Percentiles rank a stretch among this genome's conserved stretches.
Conservation (phyloP, 2,888 invertebrate species). For the Sturmia bella region DNA sequence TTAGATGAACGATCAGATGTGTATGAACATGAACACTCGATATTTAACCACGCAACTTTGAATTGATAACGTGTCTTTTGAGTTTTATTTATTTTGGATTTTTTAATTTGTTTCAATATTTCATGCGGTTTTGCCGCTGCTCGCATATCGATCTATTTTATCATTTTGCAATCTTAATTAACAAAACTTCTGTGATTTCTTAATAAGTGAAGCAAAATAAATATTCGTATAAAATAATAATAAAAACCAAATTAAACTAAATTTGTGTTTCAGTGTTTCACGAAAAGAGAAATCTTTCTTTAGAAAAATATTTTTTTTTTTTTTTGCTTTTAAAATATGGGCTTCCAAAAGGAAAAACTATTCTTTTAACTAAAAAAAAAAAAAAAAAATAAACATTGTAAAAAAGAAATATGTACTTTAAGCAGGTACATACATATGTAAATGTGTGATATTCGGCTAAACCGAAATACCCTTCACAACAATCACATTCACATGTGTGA, state of each 20-base stretch:
- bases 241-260: conserved; percentile 21
- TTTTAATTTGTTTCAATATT: conserved; percentile 33
- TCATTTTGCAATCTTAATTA: conserved; percentile 36
- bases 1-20: conserved; percentile 47
- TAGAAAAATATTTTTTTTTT: too few species aligned
- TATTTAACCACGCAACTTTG: conserved; percentile 51
- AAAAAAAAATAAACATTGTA: too few species aligned
- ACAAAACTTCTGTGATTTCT: conserved; percentile 31
- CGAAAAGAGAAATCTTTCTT: too few species aligned
- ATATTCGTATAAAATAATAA: neutral
- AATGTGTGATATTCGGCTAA: too few species aligned
- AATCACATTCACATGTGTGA: too few species aligned
- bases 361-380: too few species aligned
- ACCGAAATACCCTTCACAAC: too few species aligned
- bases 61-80: conserved; percentile 29
- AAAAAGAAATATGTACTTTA: too few species aligned
- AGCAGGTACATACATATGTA: too few species aligned
- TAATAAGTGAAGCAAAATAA: conserved; percentile 9
- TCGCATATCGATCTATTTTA: conserved; percentile 35
- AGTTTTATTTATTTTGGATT: neutral
- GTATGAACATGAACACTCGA: conserved; percentile 34
- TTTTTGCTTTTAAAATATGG: too few species aligned
- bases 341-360: too few species aligned
- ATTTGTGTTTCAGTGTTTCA: too few species aligned
- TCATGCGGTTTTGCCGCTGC: conserved; percentile 1